Percentiles rank a stretch among this genome's conserved stretches.
Evolutionary conservation across 2,888 invertebrate species (phyloP).

Genomic region (Corythucha ciliata): DNA sequence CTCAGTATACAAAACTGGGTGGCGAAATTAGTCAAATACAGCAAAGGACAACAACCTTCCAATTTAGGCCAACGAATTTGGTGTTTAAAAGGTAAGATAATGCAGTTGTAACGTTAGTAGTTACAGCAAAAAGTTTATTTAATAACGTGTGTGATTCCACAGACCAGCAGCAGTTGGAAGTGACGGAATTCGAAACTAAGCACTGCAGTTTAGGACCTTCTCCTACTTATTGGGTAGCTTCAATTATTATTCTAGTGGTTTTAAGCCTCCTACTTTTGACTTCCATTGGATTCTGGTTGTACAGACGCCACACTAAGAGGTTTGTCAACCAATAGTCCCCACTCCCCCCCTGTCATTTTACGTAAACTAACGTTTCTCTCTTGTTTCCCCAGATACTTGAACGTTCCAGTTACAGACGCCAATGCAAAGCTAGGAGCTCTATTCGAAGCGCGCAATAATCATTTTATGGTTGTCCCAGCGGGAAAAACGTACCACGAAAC

Average conservation of each 20-base stretch:
- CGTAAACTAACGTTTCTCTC: too few species aligned
- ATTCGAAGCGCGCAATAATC: constrained; percentile 28
- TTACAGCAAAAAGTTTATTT: too few species aligned
- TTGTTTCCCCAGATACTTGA: too few species aligned
- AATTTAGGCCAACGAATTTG: constrained; percentile 28
- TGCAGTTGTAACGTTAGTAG: background rate
- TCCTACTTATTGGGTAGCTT: constrained; percentile 24
- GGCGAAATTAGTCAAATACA: constrained; percentile 32
- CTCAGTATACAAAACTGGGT: constrained; percentile 40
- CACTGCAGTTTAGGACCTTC: constrained; percentile 24
- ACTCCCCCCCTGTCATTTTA: too few species aligned
- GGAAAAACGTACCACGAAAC: constrained; percentile 75
- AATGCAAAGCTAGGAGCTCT: constrained; percentile 23
- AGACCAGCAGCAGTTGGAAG: too few species aligned
- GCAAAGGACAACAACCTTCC: constrained; percentile 22
- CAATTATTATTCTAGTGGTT: constrained; percentile 19
- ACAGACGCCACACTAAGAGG: constrained; percentile 25
- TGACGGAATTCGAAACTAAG: constrained; percentile 22
- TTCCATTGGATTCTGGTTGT: constrained; percentile 25
- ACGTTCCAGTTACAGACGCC: constrained; percentile 32
- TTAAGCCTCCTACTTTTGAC: constrained; percentile 21
- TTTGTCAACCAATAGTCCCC: too few species aligned
- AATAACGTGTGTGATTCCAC: too few species aligned
- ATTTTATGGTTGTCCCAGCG: constrained; percentile 62
- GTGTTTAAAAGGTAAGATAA: constrained; percentile 26